Conservation (phyloP, 2,113 vertebrate genomes). For the Hippocampus abdominalis region DNA sequence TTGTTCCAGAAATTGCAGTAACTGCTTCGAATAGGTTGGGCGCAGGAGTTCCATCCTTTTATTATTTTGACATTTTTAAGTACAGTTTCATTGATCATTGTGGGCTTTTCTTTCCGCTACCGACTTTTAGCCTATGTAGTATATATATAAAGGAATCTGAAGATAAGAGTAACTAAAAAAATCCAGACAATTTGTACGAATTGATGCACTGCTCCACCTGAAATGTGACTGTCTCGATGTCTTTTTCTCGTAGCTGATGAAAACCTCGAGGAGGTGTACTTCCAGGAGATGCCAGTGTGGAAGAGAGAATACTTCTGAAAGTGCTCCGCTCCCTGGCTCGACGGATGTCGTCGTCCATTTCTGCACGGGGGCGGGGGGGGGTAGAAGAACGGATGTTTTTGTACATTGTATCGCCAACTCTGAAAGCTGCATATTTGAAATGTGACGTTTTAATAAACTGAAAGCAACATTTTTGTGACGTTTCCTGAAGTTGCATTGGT, state of each 20-base stretch:
- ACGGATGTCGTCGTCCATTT: conserved; percentile 1
- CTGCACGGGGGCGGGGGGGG: conserved; percentile 14
- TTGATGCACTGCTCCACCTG: background rate
- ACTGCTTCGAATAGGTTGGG: too few relatives aligned
- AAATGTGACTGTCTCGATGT: background rate
- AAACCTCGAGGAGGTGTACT: conserved; percentile 63
- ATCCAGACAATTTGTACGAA: background rate
- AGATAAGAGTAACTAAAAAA: too few relatives aligned
- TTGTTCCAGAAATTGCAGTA: too few relatives aligned
- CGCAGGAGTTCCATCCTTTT: too few relatives aligned
- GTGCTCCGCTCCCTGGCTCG: background rate
- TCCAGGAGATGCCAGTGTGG: conserved; percentile 72
- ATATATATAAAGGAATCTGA: too few relatives aligned
- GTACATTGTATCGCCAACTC: conserved; percentile 35
- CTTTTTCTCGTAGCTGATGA: conserved; percentile 55
- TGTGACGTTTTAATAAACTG: conserved; percentile 66
- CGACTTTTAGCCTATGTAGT: too few relatives aligned
- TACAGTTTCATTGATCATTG: too few relatives aligned
- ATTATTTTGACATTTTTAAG: too few relatives aligned
- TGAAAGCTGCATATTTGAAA: conserved; percentile 30
- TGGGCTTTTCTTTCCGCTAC: too few relatives aligned
- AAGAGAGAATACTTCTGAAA: conserved; percentile 74
- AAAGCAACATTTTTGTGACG: background rate
- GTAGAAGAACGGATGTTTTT: conserved; percentile 40
- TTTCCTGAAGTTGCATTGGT: background rate